Conservation (phyloP, 2,888 invertebrate species). For the Caenorhabditis uteleia region DNA sequence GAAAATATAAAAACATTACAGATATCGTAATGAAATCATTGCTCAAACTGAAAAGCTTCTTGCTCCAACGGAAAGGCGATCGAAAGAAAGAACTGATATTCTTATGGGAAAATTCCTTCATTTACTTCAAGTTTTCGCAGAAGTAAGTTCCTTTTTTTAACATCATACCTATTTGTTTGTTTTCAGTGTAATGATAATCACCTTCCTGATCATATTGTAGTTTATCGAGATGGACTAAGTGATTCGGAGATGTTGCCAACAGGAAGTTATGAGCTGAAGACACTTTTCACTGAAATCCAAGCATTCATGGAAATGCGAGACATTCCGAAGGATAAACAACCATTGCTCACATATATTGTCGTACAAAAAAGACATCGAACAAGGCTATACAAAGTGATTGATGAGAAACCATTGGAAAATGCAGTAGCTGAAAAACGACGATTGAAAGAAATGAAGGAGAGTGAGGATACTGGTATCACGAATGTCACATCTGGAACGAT, state of each 20-base stretch:
- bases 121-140: slow-evolving; percentile 11
- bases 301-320: slow-evolving; percentile 4
- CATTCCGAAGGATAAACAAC: not conserved
- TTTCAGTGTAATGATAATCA: slow-evolving; percentile 27
- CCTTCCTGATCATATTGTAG: slow-evolving; percentile 39
- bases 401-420: too few species aligned
- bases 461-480: slow-evolving; percentile 5
- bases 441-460: slow-evolving; percentile 15
- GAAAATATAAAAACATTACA: not conserved
- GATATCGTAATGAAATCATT: slow-evolving; percentile 12
- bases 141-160: slow-evolving; percentile 6
- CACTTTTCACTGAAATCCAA: slow-evolving; percentile 6
- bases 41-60: slow-evolving; percentile 1
- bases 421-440: not conserved
- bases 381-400: slow-evolving; percentile 21
- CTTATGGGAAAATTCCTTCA: slow-evolving; percentile 17
- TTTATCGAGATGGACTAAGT: slow-evolving; percentile 51
- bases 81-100: slow-evolving; percentile 24
- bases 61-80: not conserved
- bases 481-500: slow-evolving; percentile 45
- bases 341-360: slow-evolving; percentile 48
- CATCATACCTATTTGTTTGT: slow-evolving; percentile 1
- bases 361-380: slow-evolving; percentile 52
- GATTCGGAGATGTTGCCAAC: slow-evolving; percentile 45
- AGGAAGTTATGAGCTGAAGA: slow-evolving; percentile 15